Base-by-base conservation (phyloP, 2,888 invertebrate genomes). In the Loripinus fragilis region DNA sequence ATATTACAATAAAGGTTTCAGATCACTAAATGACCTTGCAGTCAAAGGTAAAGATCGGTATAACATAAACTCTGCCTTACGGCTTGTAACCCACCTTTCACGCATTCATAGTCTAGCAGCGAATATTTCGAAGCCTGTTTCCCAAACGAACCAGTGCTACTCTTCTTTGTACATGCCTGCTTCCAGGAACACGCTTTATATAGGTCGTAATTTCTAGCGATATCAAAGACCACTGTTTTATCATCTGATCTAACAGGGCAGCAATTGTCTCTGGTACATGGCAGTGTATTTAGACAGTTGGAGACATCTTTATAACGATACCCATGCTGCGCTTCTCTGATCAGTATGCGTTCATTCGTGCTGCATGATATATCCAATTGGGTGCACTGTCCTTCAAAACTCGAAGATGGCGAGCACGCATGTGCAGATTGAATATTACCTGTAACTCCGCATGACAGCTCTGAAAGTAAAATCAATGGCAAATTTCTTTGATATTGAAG, bases 141-240 rank as follows among this genome's bases (percentile, higher is more conserved):
- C 2, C 10, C 5, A 15, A 2, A 7, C 3, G 7, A 15, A 10
- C 60, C 60, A 60, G 33, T 33, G 8, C 5, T 3, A 17, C 33
- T 17, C 33, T 23, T 30, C 33, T 30, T 12, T 33, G 33, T 33
- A 28, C 60, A 60, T 33, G 30, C 33, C 33, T 60, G 30, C 33
- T 60, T 60, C 60, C 60, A 60, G 15, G 60, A 60, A 20, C 60
- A 60, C 28, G 30, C 33, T 30, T 17, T 60, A 20, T 60, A 60
- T 2, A 60, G 17, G 3, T 20, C n/a, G 33, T 60, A 60, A 8
- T 60, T 60, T 17, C 28, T 10, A n/a, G 5, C 2, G 1, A 20
- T 17, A 10, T 10, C 23, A 33, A 12, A 60, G 1, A 33, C 60
- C 33, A 33, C 5, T 33, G 33, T 30, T 10, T 60, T 12, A 33